A percentile compares a stretch with the other conserved stretches of the same genome.
Evolutionary conservation across 2,113 vertebrate genomes (phyloP).

Genomic region (Sylvietta virens): DNA sequence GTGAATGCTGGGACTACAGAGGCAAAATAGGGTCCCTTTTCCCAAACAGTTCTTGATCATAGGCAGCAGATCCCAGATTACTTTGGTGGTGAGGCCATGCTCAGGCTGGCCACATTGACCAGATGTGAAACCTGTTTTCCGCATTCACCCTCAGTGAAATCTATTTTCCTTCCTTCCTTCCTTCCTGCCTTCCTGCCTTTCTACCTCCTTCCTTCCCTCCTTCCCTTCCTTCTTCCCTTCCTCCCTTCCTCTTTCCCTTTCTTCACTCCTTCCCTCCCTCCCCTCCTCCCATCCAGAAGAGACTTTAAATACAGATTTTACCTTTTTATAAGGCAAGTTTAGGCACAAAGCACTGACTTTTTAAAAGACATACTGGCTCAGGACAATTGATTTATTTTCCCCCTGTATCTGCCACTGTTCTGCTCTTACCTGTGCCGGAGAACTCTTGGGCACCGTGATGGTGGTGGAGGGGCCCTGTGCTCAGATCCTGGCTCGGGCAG

Average conservation of each 20-base stretch:
- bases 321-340: background rate
- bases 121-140: too few species aligned
- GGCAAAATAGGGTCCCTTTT: background rate
- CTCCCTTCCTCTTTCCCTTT: too few species aligned
- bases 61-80: background rate
- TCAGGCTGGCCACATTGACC: background rate
- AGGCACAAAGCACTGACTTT: background rate
- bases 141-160: background rate
- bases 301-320: background rate
- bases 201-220: background rate
- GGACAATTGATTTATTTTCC: background rate
- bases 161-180: background rate
- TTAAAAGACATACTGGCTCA: background rate
- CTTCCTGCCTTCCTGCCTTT: too few species aligned
- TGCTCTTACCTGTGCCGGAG: too few species aligned
- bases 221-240: too few species aligned
- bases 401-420: background rate
- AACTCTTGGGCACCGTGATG: accelerated
- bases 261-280: too few species aligned
- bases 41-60: background rate
- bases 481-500: background rate
- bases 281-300: background rate
- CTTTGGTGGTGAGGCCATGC: background rate
- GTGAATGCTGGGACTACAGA: background rate
- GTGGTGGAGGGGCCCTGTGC: background rate